Percentiles rank a stretch among this genome's conserved stretches.
These are phyloP conservation scores for Cyclophora punctaria DNA, from an alignment of 2,888 invertebrate species.

Conservation along the genomic window DNA sequence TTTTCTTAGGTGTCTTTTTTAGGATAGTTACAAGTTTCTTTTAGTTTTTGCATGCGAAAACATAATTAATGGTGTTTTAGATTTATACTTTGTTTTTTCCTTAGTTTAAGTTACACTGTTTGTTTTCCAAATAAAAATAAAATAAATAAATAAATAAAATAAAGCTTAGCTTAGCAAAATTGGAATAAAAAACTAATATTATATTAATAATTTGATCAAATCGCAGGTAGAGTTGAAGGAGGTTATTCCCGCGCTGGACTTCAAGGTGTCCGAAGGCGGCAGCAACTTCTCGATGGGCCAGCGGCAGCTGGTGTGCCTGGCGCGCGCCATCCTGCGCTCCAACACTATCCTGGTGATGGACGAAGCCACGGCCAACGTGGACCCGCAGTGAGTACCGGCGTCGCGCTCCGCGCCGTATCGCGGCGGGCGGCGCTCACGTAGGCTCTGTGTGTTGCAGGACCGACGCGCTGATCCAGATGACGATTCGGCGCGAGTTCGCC, in stretches of 20 bases:
- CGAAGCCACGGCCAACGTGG: conserved; percentile 75
- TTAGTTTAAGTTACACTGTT: too few relatives aligned
- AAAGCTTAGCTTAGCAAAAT: too few relatives aligned
- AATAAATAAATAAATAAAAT: too few relatives aligned
- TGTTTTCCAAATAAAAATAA: too few relatives aligned
- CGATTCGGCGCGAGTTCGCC: conserved; percentile 84
- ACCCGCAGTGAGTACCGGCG: conserved; percentile 71
- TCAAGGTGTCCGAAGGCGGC: conserved; percentile 82
- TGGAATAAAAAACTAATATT: background rate
- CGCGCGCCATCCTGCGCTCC: conserved; percentile 83
- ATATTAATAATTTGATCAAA: background rate
- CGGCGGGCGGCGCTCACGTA: too few relatives aligned
- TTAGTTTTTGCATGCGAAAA: too few relatives aligned
- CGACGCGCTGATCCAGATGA: conserved; percentile 87
- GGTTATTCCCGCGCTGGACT: conserved; percentile 77
- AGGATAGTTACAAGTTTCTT: conserved; percentile 2
- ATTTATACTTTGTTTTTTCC: too few relatives aligned
- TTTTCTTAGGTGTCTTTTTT: background rate
- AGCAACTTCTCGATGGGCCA: conserved; percentile 87
- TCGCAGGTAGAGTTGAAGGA: conserved; percentile 83
- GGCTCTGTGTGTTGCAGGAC: conserved; percentile 37
- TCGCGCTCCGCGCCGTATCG: background rate
- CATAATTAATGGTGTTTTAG: too few relatives aligned
- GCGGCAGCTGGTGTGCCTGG: conserved; percentile 85
- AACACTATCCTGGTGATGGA: conserved; percentile 81